Evolutionary conservation across 2,888 invertebrate species (phyloP), one percentile per base, ranked within the genome.

Genomic region (Achlya flavicornis): DNA sequence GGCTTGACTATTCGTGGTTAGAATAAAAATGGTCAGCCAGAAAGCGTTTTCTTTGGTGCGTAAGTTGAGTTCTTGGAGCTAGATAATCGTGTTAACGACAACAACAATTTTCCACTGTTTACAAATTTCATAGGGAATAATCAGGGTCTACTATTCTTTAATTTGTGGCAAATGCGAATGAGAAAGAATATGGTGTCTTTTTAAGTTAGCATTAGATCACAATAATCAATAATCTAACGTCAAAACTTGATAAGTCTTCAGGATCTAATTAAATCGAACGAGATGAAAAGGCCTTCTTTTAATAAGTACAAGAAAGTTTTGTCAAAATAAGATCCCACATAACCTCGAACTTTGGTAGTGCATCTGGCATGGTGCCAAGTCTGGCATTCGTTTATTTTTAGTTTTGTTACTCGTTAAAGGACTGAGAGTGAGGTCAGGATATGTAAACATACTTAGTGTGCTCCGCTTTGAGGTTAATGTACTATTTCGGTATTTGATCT

Each of bases 291-390:
- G 1, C 26, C 26, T 2, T 26, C 2, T 46, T n/a, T 46, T n/a
- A 46, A 43, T 14, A 14, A 43, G 43, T 43, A 14, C 10, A 48
- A 10, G n/a, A 48, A 14, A 6, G 48, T 6, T 48, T 48, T n/a
- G 43, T 43, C 43, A 48, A 48, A 53, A 53, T 53, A 10, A 19
- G 19, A 53, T 53, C 19, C 53, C 53, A 19, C 53, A 19, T 60
- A 41, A 60, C 60, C 60, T 60, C 60, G 60, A 60, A 60, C 60
- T 43, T 41, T 19, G 57, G 63, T 65, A 70, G 59, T 72, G 70
- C 71, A 71, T 71, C 66, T 73, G 73, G 73, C 71, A 61, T n/a
- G 6, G n/a, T 58, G 68, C 70, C 70, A 66, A 64, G 64, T 67
- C 66, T 67, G 67, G 66, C 68, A 61, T 65, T 60, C 60, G 33